Conservation (phyloP, 2,113 vertebrate species). For the Girardinichthys multiradiatus region DNA sequence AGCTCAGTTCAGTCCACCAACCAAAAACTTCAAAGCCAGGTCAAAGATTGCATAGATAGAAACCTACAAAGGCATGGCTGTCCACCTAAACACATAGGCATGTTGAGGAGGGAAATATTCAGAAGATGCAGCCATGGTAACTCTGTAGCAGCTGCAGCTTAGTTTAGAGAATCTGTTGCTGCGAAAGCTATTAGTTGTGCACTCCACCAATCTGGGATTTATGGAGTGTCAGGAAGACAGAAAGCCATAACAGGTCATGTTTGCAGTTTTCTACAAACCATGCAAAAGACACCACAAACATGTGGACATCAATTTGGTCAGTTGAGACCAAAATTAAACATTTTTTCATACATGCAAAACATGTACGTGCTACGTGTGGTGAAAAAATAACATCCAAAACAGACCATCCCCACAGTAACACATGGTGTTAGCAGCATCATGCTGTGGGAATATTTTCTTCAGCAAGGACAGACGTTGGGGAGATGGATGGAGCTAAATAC, state of each 20-base stretch:
- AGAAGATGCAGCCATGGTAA: background rate
- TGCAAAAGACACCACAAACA: background rate
- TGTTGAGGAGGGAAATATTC: background rate
- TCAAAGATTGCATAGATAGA: background rate
- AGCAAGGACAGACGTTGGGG: no score
- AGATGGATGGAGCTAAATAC: no score
- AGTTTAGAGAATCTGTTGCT: background rate
- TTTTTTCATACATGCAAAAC: no score
- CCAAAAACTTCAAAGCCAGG: background rate
- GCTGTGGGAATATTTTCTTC: background rate
- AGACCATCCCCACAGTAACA: no score
- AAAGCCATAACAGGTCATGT: background rate
- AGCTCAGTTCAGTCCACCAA: background rate
- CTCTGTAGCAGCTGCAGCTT: background rate
- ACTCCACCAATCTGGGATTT: background rate
- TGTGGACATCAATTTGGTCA: no score
- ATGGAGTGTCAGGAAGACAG: background rate
- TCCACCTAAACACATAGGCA: background rate
- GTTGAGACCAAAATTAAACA: no score
- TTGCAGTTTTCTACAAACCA: background rate
- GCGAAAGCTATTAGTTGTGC: background rate
- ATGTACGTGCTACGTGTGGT: no score
- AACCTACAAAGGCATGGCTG: background rate
- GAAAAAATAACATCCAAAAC: no score
- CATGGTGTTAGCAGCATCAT: background rate